Conservation (phyloP, 2,797 vertebrate species). For the Eidolon dupreanum region DNA sequence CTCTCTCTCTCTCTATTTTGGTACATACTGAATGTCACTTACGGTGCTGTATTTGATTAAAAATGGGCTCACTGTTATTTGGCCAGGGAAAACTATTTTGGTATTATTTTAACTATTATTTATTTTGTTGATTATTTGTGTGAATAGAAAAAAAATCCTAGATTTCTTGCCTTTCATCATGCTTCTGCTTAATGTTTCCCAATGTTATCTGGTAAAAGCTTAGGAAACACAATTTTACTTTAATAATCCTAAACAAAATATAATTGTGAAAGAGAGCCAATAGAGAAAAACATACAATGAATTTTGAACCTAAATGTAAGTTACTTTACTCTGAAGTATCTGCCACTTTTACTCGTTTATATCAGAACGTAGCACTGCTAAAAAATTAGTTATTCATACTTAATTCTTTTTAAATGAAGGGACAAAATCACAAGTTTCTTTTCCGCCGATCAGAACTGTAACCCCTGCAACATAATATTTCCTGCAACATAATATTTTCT, state of each 20-base stretch:
- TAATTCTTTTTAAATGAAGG: constrained; percentile 28
- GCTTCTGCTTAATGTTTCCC: constrained; percentile 3
- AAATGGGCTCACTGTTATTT: background rate
- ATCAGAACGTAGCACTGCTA: constrained; percentile 1
- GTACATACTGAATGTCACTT: constrained; percentile 1
- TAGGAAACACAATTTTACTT: constrained; percentile 46
- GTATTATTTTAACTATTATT: constrained; percentile 46
- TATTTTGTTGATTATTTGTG: constrained; percentile 44
- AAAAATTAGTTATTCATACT: background rate
- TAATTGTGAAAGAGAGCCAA: constrained; percentile 31
- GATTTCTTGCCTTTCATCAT: constrained; percentile 15
- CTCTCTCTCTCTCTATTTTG: constrained; percentile 37
- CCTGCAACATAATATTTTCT: background rate
- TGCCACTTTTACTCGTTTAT: background rate
- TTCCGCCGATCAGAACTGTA: background rate
- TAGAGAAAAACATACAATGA: background rate
- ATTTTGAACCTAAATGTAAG: constrained; percentile 45
- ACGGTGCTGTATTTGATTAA: constrained; percentile 7
- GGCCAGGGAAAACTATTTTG: constrained; percentile 27
- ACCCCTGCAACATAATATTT: background rate
- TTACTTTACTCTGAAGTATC: constrained; percentile 51
- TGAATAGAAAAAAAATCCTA: constrained; percentile 18
- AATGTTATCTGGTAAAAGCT: constrained; percentile 26
- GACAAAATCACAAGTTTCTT: background rate
- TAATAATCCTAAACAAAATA: constrained; percentile 45